Percentiles rank a stretch among this genome's conserved stretches.
Conservation (phyloP, 2,797 vertebrate genomes). For the Xenopus petersii region DNA sequence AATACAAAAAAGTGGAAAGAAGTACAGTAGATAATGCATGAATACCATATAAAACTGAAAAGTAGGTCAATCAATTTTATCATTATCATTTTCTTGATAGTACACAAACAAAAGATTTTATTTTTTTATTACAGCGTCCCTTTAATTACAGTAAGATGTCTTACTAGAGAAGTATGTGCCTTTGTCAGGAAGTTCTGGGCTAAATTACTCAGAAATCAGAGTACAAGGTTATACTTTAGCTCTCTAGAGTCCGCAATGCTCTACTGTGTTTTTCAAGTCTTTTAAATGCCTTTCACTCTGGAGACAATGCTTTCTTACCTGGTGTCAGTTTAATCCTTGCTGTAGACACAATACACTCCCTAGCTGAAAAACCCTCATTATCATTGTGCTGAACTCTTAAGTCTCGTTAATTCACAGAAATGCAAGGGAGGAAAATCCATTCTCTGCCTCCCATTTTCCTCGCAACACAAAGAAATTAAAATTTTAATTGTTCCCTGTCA, state of each 20-base stretch:
- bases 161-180: too few species aligned
- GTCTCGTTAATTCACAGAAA: constrained; percentile 21
- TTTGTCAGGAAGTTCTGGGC: background rate
- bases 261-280: constrained; percentile 2
- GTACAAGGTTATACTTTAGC: background rate
- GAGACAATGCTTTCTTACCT: constrained; percentile 10
- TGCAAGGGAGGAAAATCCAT: background rate
- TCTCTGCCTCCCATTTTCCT: background rate
- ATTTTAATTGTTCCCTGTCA: constrained; percentile 25
- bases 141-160: too few species aligned
- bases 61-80: too few species aligned
- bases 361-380: constrained; percentile 14
- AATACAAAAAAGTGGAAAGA: too few species aligned
- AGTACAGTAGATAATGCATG: too few species aligned
- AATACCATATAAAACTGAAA: too few species aligned
- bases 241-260: background rate
- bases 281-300: constrained; percentile 16
- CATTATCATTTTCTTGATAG: too few species aligned
- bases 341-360: background rate
- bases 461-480: constrained; percentile 6
- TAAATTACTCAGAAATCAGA: background rate
- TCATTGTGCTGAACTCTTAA: constrained; percentile 16
- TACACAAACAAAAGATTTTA: too few species aligned
- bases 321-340: constrained; percentile 20
- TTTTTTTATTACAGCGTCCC: too few species aligned